Percentiles rank a stretch among this genome's conserved stretches.
These are phyloP conservation scores for Desoria tigrina DNA, from an alignment of 2,888 invertebrate species.

Conservation along the genomic window DNA sequence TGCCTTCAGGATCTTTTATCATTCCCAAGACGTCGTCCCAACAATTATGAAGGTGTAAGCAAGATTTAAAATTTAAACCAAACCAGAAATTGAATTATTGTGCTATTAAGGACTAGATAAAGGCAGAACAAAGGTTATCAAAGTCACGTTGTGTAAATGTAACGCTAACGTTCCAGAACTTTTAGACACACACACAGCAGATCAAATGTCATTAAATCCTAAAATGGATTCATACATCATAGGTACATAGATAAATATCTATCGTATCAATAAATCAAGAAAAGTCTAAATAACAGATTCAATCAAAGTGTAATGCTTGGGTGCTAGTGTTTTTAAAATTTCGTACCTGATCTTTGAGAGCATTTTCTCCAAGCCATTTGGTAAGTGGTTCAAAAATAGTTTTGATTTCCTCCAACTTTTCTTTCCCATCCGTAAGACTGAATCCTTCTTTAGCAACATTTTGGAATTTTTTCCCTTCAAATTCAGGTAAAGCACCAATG, in stretches of 20 bases:
- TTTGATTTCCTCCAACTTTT: constrained; percentile 74
- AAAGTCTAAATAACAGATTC: not conserved
- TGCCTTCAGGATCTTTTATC: constrained; percentile 70
- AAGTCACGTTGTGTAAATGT: too few species aligned
- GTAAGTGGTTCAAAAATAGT: constrained; percentile 83
- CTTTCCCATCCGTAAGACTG: constrained; percentile 70
- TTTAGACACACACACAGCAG: too few species aligned
- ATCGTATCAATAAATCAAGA: not conserved
- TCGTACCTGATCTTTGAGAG: constrained; percentile 72
- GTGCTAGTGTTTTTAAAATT: too few species aligned
- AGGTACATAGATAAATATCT: not conserved
- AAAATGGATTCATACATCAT: too few species aligned
- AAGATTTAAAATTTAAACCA: too few species aligned
- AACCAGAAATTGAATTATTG: too few species aligned
- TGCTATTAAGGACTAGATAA: too few species aligned
- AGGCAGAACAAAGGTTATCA: too few species aligned
- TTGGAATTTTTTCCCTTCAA: constrained; percentile 98
- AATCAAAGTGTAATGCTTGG: not conserved
- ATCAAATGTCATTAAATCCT: too few species aligned
- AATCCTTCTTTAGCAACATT: constrained; percentile 99
- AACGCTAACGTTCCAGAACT: too few species aligned
- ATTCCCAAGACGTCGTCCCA: not conserved
- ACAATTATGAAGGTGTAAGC: too few species aligned
- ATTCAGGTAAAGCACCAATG: constrained; percentile 93
- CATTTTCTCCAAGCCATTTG: constrained; percentile 82